Conservation (phyloP, 2,797 vertebrate species). For the Nyctalus aviator region DNA sequence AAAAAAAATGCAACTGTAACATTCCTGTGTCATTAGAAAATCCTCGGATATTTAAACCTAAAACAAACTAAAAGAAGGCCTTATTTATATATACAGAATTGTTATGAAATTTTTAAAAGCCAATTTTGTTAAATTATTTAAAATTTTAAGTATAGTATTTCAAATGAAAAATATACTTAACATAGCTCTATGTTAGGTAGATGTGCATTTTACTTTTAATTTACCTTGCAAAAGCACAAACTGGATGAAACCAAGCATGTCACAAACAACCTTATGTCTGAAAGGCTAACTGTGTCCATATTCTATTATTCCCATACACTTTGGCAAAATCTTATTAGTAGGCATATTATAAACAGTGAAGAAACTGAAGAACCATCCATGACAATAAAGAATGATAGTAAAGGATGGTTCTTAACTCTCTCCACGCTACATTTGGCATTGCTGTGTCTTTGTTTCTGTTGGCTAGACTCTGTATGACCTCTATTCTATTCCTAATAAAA, state of each 20-base stretch:
- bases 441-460: not conserved
- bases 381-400: not conserved
- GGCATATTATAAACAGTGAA: not conserved
- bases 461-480: not conserved
- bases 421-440: not conserved
- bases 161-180: slow-evolving; percentile 49
- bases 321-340: not conserved
- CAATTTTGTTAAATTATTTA: slow-evolving; percentile 32
- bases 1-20: not conserved
- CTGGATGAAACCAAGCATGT: not conserved
- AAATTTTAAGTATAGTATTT: slow-evolving; percentile 30
- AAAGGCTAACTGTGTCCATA: not conserved
- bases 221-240: not conserved
- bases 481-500: not conserved
- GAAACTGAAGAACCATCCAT: not conserved
- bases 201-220: slow-evolving; percentile 14
- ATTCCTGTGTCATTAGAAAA: not conserved
- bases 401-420: not conserved
- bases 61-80: slow-evolving; percentile 3
- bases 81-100: not conserved
- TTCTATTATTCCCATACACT: not conserved
- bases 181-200: not conserved
- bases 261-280: not conserved
- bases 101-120: not conserved
- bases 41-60: not conserved